Percentiles rank a stretch among this genome's conserved stretches.
Conservation (phyloP, 2,797 vertebrate genomes). For the Cacajao melanocephalus region DNA sequence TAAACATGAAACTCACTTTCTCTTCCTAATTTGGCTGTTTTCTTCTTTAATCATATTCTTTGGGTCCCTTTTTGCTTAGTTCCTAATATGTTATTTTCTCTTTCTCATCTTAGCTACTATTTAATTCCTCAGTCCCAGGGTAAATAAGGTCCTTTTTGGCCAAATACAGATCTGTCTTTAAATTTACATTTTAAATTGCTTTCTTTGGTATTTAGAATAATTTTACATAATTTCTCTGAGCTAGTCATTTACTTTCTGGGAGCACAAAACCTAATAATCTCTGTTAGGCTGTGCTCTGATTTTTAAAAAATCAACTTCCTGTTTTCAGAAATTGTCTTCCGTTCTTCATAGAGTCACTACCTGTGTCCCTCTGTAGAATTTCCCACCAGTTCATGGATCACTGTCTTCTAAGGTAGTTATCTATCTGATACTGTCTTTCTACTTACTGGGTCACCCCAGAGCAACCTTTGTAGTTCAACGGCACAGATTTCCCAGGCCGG, state of each 20-base stretch:
- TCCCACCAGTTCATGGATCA: background rate
- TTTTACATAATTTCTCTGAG: background rate
- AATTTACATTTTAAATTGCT: constrained; percentile 17
- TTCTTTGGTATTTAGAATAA: background rate
- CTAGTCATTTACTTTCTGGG: background rate
- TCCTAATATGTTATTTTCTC: background rate
- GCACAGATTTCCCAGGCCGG: background rate
- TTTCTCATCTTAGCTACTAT: background rate
- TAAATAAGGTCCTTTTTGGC: background rate
- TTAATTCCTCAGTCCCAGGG: background rate
- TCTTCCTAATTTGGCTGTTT: background rate
- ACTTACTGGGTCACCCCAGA: background rate
- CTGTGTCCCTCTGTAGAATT: background rate
- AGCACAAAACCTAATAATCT: background rate
- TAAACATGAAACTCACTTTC: background rate
- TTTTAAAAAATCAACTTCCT: background rate
- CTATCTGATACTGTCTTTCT: background rate
- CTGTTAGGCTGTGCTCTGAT: background rate
- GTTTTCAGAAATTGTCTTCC: background rate
- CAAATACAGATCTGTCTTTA: background rate
- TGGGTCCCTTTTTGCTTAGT: background rate
- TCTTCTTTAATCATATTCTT: background rate
- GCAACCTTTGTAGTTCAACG: background rate
- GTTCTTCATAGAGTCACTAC: background rate
- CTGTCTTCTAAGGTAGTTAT: background rate